These are phyloP conservation scores for Tragelaphus imberbis DNA, from an alignment of 2,113 vertebrate species.

Conservation along the genomic window DNA sequence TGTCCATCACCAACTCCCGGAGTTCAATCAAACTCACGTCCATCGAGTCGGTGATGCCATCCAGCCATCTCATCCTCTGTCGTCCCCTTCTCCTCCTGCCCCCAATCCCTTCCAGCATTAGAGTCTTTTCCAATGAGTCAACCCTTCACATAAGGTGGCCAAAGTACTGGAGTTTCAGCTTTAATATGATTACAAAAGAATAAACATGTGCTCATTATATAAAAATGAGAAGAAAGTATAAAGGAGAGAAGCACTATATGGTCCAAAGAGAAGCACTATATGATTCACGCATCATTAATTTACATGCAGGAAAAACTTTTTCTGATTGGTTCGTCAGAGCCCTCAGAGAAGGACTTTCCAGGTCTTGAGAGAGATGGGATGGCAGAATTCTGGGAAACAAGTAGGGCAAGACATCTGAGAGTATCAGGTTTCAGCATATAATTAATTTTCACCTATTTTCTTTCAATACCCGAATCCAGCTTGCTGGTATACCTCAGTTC, in stretches of 20 bases:
- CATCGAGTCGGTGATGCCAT: too few species aligned
- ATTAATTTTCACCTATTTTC: not conserved
- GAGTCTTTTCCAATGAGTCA: too few species aligned
- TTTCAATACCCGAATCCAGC: not conserved
- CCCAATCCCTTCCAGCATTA: too few species aligned
- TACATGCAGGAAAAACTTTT: not conserved
- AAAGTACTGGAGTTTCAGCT: too few species aligned
- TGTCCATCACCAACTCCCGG: too few species aligned
- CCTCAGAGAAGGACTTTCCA: not conserved
- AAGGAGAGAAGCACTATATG: not conserved
- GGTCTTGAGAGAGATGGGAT: not conserved
- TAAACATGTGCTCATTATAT: not conserved
- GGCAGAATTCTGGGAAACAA: not conserved
- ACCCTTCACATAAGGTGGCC: too few species aligned
- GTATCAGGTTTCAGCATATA: fast-evolving
- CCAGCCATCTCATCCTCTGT: too few species aligned
- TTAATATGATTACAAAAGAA: not conserved
- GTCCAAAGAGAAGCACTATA: not conserved
- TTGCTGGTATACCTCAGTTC: not conserved
- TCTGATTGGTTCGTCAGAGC: not conserved
- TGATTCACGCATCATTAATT: not conserved
- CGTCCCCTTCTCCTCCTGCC: too few species aligned
- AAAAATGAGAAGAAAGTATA: not conserved
- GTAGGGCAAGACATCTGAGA: not conserved
- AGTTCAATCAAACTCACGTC: too few species aligned